Evolutionary conservation across 2,113 vertebrate species (phyloP).

Genomic region (Pelvicachromis taeniatus): DNA sequence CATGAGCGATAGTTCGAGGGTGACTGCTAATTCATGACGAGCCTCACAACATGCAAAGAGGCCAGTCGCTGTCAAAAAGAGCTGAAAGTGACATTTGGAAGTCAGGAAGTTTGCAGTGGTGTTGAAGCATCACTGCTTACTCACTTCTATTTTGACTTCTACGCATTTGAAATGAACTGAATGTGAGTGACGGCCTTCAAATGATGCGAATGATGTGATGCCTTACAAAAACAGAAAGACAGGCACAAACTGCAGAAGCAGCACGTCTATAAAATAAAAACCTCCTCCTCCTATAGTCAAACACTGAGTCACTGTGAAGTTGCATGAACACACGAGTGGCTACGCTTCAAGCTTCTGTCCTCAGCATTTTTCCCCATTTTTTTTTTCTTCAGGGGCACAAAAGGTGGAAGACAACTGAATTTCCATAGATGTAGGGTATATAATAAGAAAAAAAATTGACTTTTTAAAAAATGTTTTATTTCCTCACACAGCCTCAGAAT

Average conservation of each 20-base stretch:
- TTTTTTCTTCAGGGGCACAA: neutral
- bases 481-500: constrained; percentile 7
- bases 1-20: neutral
- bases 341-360: neutral
- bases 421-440: constrained; percentile 1
- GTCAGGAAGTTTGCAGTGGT: neutral
- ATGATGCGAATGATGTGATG: neutral
- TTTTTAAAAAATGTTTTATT: neutral
- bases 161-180: neutral
- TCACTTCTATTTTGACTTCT: neutral
- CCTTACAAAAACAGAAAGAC: neutral
- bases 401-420: neutral
- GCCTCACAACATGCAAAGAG: neutral
- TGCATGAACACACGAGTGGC: neutral
- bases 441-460: neutral
- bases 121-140: neutral
- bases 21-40: neutral
- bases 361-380: neutral
- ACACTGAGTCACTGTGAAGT: constrained; percentile 17
- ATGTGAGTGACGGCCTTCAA: neutral
- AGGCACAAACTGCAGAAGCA: neutral
- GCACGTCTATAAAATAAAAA: neutral
- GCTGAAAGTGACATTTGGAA: neutral
- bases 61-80: neutral
- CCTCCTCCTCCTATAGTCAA: neutral